These are phyloP conservation scores for Proteles cristata DNA, from an alignment of 2,113 vertebrate genomes.

Conservation along the genomic window DNA sequence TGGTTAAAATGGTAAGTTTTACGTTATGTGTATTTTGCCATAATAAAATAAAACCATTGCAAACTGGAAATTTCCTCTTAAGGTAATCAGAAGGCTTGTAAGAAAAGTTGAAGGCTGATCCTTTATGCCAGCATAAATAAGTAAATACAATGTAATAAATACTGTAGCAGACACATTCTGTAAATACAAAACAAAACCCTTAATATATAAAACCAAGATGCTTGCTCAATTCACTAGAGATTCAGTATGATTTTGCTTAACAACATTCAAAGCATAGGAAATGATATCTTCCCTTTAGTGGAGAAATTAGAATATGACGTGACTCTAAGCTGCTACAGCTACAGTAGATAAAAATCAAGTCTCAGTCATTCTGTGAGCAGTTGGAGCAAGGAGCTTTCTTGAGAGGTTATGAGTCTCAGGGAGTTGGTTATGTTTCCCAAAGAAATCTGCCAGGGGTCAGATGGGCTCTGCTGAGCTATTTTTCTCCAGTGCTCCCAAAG, in stretches of 20 bases:
- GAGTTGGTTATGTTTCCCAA: background rate
- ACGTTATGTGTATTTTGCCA: background rate
- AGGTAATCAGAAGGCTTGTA: background rate
- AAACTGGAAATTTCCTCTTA: slow-evolving; percentile 44
- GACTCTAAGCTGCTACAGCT: background rate
- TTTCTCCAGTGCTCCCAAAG: background rate
- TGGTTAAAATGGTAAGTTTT: background rate
- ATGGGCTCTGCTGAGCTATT: background rate
- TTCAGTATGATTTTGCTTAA: background rate
- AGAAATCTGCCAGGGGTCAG: background rate
- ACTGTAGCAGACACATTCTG: background rate
- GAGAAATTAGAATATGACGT: background rate
- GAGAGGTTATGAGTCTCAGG: background rate
- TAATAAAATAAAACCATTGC: background rate
- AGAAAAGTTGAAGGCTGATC: background rate
- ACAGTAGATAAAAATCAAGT: background rate
- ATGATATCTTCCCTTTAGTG: background rate
- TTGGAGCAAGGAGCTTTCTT: background rate
- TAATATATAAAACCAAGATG: slow-evolving; percentile 6
- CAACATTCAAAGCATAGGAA: background rate
- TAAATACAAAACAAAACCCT: background rate
- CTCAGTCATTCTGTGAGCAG: background rate
- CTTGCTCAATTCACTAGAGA: background rate
- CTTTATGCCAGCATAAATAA: background rate
- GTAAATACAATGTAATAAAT: background rate